phyloP scores from a whole-genome alignment of 2,113 vertebrate genomes.

The Leptosomus discolor region DNA sequence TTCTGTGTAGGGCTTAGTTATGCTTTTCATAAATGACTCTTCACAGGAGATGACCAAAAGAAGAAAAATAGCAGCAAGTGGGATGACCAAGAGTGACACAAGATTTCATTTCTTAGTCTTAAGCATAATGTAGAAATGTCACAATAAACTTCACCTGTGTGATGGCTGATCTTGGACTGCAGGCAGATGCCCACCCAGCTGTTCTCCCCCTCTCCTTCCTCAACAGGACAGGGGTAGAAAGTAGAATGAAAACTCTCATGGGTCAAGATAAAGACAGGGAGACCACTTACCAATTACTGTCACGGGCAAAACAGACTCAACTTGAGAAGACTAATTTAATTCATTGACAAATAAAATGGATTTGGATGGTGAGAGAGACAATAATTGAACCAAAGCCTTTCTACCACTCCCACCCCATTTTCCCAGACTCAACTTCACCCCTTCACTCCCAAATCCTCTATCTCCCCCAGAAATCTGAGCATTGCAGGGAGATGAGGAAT shows the following conservation, averaged over 20 bases:
- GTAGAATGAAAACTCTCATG: background rate
- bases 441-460: background rate
- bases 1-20: background rate
- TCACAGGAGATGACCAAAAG: background rate
- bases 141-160: background rate
- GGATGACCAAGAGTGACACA: background rate
- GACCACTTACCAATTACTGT: background rate
- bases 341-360: background rate
- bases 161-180: background rate
- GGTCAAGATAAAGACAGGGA: background rate
- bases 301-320: background rate
- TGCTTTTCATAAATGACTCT: background rate
- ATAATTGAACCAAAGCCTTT: background rate
- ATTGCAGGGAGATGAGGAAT: background rate
- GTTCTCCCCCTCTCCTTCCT: background rate
- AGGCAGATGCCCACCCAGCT: background rate
- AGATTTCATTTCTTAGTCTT: background rate
- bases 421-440: background rate
- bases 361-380: background rate
- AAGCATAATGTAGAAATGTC: background rate
- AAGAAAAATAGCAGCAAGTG: background rate
- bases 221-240: background rate
- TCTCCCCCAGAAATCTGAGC: rapidly evolving
- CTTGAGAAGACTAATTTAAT: background rate
- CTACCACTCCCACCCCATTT: background rate